Conservation (phyloP, 2,888 invertebrate species). For the Pemphredon lugubris region DNA sequence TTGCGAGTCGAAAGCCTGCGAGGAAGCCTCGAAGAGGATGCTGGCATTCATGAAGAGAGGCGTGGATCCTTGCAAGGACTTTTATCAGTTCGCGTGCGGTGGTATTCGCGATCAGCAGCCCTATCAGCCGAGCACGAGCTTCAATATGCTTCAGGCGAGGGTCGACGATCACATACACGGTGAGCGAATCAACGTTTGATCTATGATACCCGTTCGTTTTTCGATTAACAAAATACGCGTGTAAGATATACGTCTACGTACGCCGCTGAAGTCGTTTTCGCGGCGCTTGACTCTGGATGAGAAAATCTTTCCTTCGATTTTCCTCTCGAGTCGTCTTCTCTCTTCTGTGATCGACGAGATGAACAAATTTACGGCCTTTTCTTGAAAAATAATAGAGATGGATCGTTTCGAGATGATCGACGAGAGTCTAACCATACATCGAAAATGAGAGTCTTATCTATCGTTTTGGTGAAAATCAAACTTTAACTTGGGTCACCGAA, state of each 20-base stretch:
- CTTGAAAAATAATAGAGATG: too few relatives aligned
- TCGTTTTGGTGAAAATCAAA: too few relatives aligned
- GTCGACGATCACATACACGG: conserved; percentile 79
- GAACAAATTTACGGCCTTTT: too few relatives aligned
- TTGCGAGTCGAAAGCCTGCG: conserved; percentile 77
- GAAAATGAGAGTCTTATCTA: too few relatives aligned
- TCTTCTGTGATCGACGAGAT: too few relatives aligned
- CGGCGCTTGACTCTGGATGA: background rate
- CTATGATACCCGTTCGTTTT: background rate
- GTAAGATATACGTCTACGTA: conserved; percentile 4
- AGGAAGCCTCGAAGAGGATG: conserved; percentile 77
- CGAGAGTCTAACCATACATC: too few relatives aligned
- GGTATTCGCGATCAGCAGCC: conserved; percentile 74
- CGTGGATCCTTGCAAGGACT: conserved; percentile 81
- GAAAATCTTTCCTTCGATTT: background rate
- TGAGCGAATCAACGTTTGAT: conserved; percentile 74
- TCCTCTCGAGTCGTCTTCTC: too few relatives aligned
- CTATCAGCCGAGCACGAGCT: conserved; percentile 76
- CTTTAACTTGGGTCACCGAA: too few relatives aligned
- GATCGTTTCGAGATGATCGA: too few relatives aligned
- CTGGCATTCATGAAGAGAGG: conserved; percentile 78
- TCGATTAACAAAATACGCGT: conserved; percentile 6
- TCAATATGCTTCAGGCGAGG: conserved; percentile 78
- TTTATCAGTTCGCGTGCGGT: conserved; percentile 81
- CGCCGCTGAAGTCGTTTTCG: background rate